These are phyloP conservation scores for Saturnia pavonia DNA, from an alignment of 2,888 invertebrate species.

Conservation along the genomic window DNA sequence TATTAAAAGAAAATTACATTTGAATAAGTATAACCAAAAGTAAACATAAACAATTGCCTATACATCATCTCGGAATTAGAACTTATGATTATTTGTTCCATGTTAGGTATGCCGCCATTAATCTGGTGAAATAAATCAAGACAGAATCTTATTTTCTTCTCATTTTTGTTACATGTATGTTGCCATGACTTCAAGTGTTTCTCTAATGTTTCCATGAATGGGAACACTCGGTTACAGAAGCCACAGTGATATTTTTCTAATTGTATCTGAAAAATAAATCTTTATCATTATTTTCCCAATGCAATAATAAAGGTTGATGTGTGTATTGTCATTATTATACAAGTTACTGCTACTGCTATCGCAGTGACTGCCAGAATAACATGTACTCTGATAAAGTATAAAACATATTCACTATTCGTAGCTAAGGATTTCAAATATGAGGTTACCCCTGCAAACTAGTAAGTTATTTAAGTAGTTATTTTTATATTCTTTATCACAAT, in stretches of 20 bases:
- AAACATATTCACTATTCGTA: no score
- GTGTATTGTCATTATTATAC: no score
- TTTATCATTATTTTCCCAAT: background rate
- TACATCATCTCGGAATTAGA: slow-evolving; percentile 29
- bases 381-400: background rate
- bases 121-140: slow-evolving; percentile 4
- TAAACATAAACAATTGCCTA: slow-evolving; percentile 29
- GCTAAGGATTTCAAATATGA: no score
- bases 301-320: no score
- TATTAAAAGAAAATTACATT: background rate
- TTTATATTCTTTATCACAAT: no score
- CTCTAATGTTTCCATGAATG: slow-evolving; percentile 44
- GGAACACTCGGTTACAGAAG: slow-evolving; percentile 49
- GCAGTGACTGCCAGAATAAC: background rate
- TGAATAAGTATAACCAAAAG: slow-evolving; percentile 10
- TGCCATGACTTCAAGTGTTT: slow-evolving; percentile 19
- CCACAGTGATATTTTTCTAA: slow-evolving; percentile 60
- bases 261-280: slow-evolving; percentile 42
- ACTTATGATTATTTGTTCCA: slow-evolving; percentile 21
- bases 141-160: slow-evolving; percentile 17
- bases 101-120: background rate
- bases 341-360: no score
- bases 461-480: no score
- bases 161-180: slow-evolving; percentile 24
- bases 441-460: no score